A percentile compares a stretch with the other conserved stretches of the same genome.
Evolutionary conservation across 2,797 vertebrate species (phyloP).

Genomic region (Kryptolebias ocellatus): DNA sequence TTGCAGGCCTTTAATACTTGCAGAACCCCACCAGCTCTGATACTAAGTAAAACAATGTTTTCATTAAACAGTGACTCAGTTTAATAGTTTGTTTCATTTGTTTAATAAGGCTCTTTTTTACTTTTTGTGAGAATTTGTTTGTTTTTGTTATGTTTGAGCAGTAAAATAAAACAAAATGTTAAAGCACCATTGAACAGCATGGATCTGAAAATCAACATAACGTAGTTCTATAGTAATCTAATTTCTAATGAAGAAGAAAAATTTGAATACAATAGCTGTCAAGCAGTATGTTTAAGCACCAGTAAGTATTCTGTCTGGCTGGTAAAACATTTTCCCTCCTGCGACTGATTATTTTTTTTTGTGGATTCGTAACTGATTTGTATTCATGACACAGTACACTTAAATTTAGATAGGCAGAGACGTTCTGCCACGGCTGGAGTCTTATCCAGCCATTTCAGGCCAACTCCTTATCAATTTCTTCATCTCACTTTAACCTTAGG

Average conservation of each 20-base stretch:
- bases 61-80: too few species aligned
- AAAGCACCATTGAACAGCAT: too few species aligned
- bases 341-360: conserved; percentile 24
- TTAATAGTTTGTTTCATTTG: too few species aligned
- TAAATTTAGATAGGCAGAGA: conserved; percentile 51
- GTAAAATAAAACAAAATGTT: too few species aligned
- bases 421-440: conserved; percentile 14
- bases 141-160: too few species aligned
- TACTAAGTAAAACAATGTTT: too few species aligned
- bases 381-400: conserved; percentile 43
- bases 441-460: conserved; percentile 36
- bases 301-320: conserved; percentile 16
- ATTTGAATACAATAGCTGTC: neutral
- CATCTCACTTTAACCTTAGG: conserved; percentile 77
- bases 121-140: too few species aligned
- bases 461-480: conserved; percentile 72
- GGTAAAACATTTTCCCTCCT: conserved; percentile 23
- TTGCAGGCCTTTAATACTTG: too few species aligned
- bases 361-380: conserved; percentile 19
- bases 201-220: too few species aligned
- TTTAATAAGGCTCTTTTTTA: too few species aligned
- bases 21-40: too few species aligned
- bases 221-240: too few species aligned
- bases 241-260: neutral
- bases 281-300: conserved; percentile 19